A percentile compares a stretch with the other conserved stretches of the same genome.
Evolutionary conservation across 2,888 invertebrate genomes (phyloP).

Genomic region (Notodromas monacha): DNA sequence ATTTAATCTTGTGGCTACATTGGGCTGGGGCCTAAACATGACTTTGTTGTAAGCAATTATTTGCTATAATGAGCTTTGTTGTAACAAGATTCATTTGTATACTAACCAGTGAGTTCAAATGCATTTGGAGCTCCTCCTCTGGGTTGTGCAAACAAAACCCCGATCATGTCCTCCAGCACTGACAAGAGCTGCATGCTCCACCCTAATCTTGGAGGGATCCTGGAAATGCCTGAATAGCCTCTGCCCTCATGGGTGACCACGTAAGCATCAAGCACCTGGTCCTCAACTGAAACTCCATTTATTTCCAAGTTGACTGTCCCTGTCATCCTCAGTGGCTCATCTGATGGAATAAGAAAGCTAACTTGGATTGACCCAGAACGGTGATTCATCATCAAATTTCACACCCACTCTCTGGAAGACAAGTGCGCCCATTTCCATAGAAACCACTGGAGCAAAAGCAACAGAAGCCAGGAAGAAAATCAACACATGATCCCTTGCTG

Average conservation of each 20-base stretch:
- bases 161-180: slow-evolving; percentile 47
- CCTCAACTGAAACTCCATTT: slow-evolving; percentile 35
- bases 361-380: too few species aligned
- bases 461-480: slow-evolving; percentile 53
- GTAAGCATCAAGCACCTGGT: slow-evolving; percentile 39
- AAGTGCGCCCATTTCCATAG: slow-evolving; percentile 72
- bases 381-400: too few species aligned
- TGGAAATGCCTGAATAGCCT: slow-evolving; percentile 61
- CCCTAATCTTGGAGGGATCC: slow-evolving; percentile 36
- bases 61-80: too few species aligned
- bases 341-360: slow-evolving; percentile 17
- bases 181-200: slow-evolving; percentile 46
- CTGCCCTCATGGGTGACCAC: slow-evolving; percentile 55
- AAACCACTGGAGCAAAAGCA: slow-evolving; percentile 45
- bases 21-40: too few species aligned
- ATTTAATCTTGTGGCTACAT: too few species aligned
- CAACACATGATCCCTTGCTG: slow-evolving; percentile 41
- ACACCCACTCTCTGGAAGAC: slow-evolving; percentile 33
- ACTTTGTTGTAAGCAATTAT: too few species aligned
- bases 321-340: slow-evolving; percentile 48
- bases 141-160: slow-evolving; percentile 67
- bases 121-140: slow-evolving; percentile 44
- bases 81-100: neutral
- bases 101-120: slow-evolving; percentile 38
- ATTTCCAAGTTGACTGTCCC: slow-evolving; percentile 56